Evolutionary conservation across 2,888 invertebrate species (phyloP).

Genomic region (Acanthosepion esculentum): DNA sequence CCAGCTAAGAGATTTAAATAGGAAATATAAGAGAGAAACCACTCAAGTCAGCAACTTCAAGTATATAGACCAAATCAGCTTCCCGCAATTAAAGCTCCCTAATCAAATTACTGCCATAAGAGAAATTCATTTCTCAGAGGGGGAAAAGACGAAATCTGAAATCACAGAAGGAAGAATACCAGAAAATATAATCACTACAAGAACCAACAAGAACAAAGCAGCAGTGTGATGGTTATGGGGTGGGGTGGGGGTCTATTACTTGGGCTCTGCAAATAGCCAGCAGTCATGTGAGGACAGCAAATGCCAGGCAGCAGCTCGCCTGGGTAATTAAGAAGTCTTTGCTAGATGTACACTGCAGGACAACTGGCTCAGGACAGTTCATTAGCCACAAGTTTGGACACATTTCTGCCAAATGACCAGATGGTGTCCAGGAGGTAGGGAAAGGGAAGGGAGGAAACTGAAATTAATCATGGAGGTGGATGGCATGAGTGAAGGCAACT

Average conservation of each 20-base stretch:
- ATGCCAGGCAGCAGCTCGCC: neutral
- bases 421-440: neutral
- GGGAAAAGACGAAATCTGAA: neutral
- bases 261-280: neutral
- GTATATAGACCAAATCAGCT: neutral
- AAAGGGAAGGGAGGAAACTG: neutral
- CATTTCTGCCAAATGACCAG: neutral
- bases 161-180: neutral
- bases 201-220: neutral
- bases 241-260: neutral
- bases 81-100: neutral
- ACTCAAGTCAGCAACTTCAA: neutral
- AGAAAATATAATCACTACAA: neutral
- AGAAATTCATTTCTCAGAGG: neutral
- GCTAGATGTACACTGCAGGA: neutral
- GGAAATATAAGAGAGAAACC: neutral
- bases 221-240: neutral
- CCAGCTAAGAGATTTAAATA: no score
- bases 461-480: neutral
- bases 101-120: neutral
- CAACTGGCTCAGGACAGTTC: neutral
- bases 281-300: neutral
- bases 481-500: no score
- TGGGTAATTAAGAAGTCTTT: neutral
- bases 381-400: neutral